Percentiles rank a stretch among this genome's conserved stretches.
Conservation (phyloP, 2,888 invertebrate species). For the Ephialtes manifestator region DNA sequence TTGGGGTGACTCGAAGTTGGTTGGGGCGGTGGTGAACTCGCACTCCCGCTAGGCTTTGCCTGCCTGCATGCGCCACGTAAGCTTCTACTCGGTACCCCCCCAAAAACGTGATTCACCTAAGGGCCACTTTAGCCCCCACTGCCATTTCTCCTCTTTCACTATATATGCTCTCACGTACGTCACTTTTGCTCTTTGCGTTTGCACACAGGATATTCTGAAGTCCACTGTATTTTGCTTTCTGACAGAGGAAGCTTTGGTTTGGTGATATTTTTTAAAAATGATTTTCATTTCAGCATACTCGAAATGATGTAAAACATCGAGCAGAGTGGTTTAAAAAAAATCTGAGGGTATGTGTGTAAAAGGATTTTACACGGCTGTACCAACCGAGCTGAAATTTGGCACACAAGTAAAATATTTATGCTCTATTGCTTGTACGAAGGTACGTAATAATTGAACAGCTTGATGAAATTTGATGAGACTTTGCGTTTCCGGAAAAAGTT, state of each 20-base stretch:
- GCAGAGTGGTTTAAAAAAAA: too few species aligned
- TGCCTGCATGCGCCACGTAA: constrained; percentile 67
- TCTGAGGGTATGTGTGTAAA: too few species aligned
- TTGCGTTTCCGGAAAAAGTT: too few species aligned
- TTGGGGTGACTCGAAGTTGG: constrained; percentile 64
- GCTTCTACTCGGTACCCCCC: constrained; percentile 61
- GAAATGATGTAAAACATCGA: too few species aligned
- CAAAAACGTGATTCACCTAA: constrained; percentile 69
- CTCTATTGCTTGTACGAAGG: too few species aligned
- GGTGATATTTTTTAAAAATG: too few species aligned
- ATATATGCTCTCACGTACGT: constrained; percentile 13
- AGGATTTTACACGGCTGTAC: too few species aligned
- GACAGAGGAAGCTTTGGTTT: too few species aligned
- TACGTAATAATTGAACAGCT: too few species aligned
- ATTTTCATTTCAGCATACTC: neutral
- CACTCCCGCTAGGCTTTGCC: constrained; percentile 63
- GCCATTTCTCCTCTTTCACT: constrained; percentile 33
- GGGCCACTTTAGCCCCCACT: constrained; percentile 65
- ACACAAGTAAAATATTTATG: too few species aligned
- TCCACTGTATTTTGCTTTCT: neutral
- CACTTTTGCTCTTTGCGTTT: constrained; percentile 42
- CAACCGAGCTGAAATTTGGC: too few species aligned
- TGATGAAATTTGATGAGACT: too few species aligned
- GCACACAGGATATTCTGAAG: neutral
- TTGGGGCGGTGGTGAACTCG: constrained; percentile 65